Percentiles rank a stretch among this genome's conserved stretches.
Evolutionary conservation across 2,797 vertebrate species (phyloP).

Genomic region (Hephaestus fuliginosus): DNA sequence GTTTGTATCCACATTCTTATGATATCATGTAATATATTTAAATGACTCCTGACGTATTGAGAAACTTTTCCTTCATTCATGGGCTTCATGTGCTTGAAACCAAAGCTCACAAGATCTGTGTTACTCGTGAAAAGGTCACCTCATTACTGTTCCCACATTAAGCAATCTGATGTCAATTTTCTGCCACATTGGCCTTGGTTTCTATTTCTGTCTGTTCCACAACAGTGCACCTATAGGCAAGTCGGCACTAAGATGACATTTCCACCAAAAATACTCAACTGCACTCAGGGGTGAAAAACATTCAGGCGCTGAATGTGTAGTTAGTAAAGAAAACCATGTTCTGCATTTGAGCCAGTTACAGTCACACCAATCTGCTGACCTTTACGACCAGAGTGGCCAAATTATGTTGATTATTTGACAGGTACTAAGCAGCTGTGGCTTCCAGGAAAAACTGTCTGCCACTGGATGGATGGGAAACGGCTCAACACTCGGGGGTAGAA

Average conservation of each 20-base stretch:
- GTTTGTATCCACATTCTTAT: no score
- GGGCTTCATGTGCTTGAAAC: slow-evolving; percentile 36
- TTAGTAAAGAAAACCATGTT: slow-evolving; percentile 34
- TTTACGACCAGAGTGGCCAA: not conserved
- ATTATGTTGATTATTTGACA: slow-evolving; percentile 34
- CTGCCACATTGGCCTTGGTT: slow-evolving; percentile 76
- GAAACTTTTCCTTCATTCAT: slow-evolving; percentile 12
- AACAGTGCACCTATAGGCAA: slow-evolving; percentile 53
- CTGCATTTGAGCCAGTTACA: slow-evolving; percentile 12
- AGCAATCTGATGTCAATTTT: slow-evolving; percentile 72
- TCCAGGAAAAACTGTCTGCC: slow-evolving; percentile 21
- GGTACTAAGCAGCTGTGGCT: slow-evolving; percentile 1
- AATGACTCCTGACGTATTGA: not conserved
- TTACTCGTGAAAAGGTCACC: slow-evolving; percentile 67
- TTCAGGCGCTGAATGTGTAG: slow-evolving; percentile 32
- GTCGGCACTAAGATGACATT: slow-evolving; percentile 67
- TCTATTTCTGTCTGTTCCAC: slow-evolving; percentile 72
- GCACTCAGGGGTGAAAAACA: not conserved
- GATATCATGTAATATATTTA: no score
- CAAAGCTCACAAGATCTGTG: slow-evolving; percentile 1
- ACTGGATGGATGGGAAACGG: not conserved
- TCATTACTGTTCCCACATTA: slow-evolving; percentile 73
- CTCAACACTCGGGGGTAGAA: not conserved
- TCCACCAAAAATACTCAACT: slow-evolving; percentile 59
- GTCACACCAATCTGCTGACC: slow-evolving; percentile 18